These are phyloP conservation scores for Agrochola lychnidis DNA, from an alignment of 2,888 invertebrate species.

Conservation along the genomic window DNA sequence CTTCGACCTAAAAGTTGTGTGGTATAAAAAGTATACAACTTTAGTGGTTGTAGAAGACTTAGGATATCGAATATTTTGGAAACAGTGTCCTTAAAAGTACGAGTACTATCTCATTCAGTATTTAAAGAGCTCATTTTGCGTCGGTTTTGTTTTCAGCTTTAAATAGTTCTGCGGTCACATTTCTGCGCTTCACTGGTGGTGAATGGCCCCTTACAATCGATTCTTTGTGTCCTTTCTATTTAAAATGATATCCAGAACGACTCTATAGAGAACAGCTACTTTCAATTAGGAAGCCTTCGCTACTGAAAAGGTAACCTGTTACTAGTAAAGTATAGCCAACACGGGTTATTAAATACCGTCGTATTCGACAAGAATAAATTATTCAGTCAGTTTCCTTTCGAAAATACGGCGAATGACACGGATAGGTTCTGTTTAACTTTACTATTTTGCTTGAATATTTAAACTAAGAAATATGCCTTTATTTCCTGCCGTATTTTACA, in stretches of 20 bases:
- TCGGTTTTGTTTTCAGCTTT: not conserved
- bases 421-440: slow-evolving; percentile 6
- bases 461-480: slow-evolving; percentile 7
- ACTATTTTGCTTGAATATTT: slow-evolving; percentile 30
- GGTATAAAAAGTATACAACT: not conserved
- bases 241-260: slow-evolving; percentile 68
- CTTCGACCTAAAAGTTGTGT: not conserved
- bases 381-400: slow-evolving; percentile 8
- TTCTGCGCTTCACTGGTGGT: not conserved
- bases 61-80: not conserved
- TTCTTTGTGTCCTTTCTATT: slow-evolving; percentile 70
- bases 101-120: not conserved
- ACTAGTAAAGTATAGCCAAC: slow-evolving; percentile 18
- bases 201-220: slow-evolving; percentile 40
- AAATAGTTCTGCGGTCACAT: too few species aligned
- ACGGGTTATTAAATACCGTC: slow-evolving; percentile 51
- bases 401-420: slow-evolving; percentile 21
- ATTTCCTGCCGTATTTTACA: slow-evolving; percentile 11
- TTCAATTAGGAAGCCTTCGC: slow-evolving; percentile 58
- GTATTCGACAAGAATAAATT: slow-evolving; percentile 38
- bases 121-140: not conserved
- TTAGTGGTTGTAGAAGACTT: not conserved
- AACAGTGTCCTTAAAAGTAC: too few species aligned
- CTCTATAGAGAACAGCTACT: slow-evolving; percentile 66
- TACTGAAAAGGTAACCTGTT: slow-evolving; percentile 48